phyloP scores from a whole-genome alignment of 2,113 vertebrate species.

The Mobula hypostoma region DNA sequence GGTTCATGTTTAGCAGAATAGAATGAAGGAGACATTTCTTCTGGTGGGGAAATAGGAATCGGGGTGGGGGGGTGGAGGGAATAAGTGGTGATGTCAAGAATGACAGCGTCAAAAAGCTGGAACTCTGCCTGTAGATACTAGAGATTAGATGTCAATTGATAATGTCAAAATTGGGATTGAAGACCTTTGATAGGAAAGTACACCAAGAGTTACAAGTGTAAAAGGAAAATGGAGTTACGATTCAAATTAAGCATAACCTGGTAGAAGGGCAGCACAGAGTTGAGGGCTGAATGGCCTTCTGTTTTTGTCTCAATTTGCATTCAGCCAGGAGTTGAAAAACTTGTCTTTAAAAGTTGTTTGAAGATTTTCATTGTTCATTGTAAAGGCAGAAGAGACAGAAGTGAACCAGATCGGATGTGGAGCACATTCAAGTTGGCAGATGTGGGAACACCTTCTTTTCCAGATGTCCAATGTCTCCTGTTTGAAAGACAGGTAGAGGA shows the following conservation, averaged over 20 bases:
- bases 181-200: not conserved
- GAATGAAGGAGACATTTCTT: not conserved
- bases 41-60: not conserved
- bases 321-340: not conserved
- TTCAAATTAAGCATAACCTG: not conserved
- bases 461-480: not conserved
- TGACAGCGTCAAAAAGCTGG: not conserved
- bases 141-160: not conserved
- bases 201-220: not conserved
- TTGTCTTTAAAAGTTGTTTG: not conserved
- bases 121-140: not conserved
- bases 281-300: not conserved
- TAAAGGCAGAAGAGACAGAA: not conserved
- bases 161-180: not conserved
- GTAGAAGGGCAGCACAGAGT: not conserved
- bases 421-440: not conserved
- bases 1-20: not conserved
- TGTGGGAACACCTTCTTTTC: not conserved
- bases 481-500: not conserved
- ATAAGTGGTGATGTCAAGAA: not conserved
- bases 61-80: not conserved
- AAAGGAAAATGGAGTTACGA: not conserved
- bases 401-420: not conserved
- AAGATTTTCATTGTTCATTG: not conserved
- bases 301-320: not conserved